Percentiles rank a stretch among this genome's conserved stretches.
Conservation (phyloP, 2,113 vertebrate genomes). For the Oryzias celebensis region DNA sequence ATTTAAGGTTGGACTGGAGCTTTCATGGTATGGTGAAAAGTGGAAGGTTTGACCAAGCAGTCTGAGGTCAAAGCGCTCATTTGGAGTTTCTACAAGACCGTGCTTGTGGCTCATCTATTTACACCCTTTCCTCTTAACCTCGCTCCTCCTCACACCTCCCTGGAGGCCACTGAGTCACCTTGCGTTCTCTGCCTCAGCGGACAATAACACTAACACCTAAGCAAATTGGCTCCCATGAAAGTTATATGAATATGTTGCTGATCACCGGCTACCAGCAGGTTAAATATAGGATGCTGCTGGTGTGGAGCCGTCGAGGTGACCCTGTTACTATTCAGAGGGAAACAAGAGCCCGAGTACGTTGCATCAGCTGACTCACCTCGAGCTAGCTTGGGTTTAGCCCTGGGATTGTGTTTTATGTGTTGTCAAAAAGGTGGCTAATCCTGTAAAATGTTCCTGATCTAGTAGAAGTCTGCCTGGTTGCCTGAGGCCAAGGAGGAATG, state of each 20-base stretch:
- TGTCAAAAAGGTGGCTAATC: constrained; percentile 14
- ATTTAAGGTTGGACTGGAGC: constrained; percentile 16
- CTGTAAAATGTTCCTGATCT: constrained; percentile 34
- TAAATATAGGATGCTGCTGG: constrained; percentile 60
- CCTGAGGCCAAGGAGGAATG: constrained; percentile 18
- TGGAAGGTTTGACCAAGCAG: neutral
- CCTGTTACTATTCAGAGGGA: constrained; percentile 68
- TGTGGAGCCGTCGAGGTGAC: constrained; percentile 47
- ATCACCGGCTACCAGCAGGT: constrained; percentile 38
- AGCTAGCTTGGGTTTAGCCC: constrained; percentile 29
- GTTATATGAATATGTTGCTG: constrained; percentile 68
- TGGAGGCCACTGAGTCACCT: constrained; percentile 35
- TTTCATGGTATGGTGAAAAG: constrained; percentile 7
- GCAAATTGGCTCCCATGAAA: constrained; percentile 66
- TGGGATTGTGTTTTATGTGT: constrained; percentile 29
- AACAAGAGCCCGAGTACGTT: constrained; percentile 48
- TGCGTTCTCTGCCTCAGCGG: constrained; percentile 27
- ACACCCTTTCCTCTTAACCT: neutral
- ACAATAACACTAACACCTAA: constrained; percentile 65
- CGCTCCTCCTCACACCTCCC: neutral
- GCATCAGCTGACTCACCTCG: constrained; percentile 20
- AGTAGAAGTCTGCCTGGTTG: constrained; percentile 43
- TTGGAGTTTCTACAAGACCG: neutral
- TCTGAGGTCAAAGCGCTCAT: neutral
- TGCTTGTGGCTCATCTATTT: neutral